Evolutionary conservation across 1,140 invertebrate genomes (phyloP).

Genomic region (Parapsyche elsis): DNA sequence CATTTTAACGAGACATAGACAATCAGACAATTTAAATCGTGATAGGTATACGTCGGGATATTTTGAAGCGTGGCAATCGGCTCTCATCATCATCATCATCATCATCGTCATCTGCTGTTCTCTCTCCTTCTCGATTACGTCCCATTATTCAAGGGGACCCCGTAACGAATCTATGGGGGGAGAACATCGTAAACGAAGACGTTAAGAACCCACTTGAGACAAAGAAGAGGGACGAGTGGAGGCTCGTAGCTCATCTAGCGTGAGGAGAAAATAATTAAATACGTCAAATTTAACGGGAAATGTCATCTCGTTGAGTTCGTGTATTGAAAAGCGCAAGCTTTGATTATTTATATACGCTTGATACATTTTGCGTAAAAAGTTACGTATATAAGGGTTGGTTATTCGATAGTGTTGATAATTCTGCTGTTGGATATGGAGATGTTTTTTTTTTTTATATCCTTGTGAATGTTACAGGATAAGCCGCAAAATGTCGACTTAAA

Average conservation of each 20-base stretch:
- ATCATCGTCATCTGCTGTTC: neutral
- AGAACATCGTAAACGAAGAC: neutral
- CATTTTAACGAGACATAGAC: neutral
- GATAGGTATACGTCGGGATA: neutral
- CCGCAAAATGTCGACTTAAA: neutral
- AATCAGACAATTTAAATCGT: constrained; percentile 15
- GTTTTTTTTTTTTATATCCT: neutral
- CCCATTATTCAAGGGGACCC: constrained; percentile 11
- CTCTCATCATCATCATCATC: constrained; percentile 6
- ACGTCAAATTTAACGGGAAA: constrained; percentile 24
- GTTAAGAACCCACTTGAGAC: neutral
- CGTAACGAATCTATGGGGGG: neutral
- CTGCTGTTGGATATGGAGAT: neutral
- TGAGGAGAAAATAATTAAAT: constrained; percentile 17
- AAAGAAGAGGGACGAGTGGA: neutral
- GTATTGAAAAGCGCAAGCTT: too few species aligned
- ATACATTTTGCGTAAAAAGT: neutral
- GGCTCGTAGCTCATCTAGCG: neutral
- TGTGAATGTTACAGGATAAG: too few species aligned
- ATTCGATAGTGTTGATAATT: neutral
- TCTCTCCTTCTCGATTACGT: neutral
- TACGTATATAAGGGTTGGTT: neutral
- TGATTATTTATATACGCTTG: too few species aligned
- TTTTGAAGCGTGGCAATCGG: neutral
- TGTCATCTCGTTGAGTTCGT: too few species aligned